Conservation (phyloP, 2,113 vertebrate species). For the Daubentonia madagascariensis region DNA sequence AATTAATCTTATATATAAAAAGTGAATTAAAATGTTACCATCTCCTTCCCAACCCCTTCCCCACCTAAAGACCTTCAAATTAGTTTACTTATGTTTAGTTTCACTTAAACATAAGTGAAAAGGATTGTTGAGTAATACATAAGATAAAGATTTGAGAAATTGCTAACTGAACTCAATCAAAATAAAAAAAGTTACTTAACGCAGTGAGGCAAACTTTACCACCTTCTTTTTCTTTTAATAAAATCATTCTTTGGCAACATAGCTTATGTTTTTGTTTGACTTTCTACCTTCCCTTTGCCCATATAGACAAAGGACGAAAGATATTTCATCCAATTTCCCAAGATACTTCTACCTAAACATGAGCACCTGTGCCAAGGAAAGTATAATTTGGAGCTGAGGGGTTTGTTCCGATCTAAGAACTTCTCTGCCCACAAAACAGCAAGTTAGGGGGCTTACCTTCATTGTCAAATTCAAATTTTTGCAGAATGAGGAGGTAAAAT, state of each 20-base stretch:
- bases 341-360: not conserved
- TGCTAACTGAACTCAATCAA: not conserved
- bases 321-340: not conserved
- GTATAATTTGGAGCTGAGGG: not conserved
- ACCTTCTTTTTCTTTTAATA: not conserved
- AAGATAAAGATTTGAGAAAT: not conserved
- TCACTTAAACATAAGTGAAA: too few species aligned
- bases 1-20: not conserved
- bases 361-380: not conserved
- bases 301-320: not conserved
- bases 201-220: not conserved
- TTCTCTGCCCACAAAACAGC: not conserved
- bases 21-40: not conserved
- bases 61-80: not conserved
- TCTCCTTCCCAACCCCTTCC: not conserved
- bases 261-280: not conserved
- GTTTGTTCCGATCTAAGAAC: not conserved
- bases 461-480: constrained; percentile 7
- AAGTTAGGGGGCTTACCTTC: not conserved
- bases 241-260: not conserved
- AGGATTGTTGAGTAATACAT: not conserved
- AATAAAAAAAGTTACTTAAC: not conserved
- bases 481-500: not conserved
- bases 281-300: not conserved
- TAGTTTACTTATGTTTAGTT: too few species aligned